phyloP scores from a whole-genome alignment of 2,113 vertebrate species.

The Dascyllus trimaculatus region DNA sequence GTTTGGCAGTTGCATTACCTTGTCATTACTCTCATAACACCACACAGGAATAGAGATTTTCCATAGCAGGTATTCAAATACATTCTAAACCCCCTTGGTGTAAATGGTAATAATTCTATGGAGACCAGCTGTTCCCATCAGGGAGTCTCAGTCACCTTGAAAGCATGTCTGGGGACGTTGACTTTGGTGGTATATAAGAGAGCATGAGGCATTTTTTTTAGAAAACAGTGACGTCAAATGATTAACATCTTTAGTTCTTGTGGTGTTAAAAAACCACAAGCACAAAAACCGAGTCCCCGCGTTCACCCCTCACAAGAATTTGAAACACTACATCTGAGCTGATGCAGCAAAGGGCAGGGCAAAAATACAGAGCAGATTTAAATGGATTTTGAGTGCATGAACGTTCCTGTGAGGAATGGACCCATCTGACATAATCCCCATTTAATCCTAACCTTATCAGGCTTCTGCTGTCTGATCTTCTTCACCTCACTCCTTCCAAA shows the following conservation, averaged over 20 bases:
- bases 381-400: constrained; percentile 45
- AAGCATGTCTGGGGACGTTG: background rate
- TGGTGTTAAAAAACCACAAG: constrained; percentile 16
- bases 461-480: constrained; percentile 32
- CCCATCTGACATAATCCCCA: constrained; percentile 40
- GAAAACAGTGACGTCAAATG: constrained; percentile 30
- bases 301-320: constrained; percentile 20
- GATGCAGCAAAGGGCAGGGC: constrained; percentile 12
- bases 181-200: background rate
- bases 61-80: constrained; percentile 4
- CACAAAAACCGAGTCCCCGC: background rate
- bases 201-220: constrained; percentile 5
- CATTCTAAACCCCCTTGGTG: constrained; percentile 8
- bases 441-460: constrained; percentile 54
- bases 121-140: constrained; percentile 6
- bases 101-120: constrained; percentile 17
- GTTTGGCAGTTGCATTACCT: background rate
- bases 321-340: constrained; percentile 6
- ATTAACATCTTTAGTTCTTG: constrained; percentile 39
- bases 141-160: constrained; percentile 56
- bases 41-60: background rate
- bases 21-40: background rate
- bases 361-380: constrained; percentile 44
- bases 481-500: constrained; percentile 38
- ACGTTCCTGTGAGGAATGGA: constrained; percentile 36